Evolutionary conservation across 2,888 invertebrate species (phyloP).

Genomic region (Liopterus haemorrhoidalis): DNA sequence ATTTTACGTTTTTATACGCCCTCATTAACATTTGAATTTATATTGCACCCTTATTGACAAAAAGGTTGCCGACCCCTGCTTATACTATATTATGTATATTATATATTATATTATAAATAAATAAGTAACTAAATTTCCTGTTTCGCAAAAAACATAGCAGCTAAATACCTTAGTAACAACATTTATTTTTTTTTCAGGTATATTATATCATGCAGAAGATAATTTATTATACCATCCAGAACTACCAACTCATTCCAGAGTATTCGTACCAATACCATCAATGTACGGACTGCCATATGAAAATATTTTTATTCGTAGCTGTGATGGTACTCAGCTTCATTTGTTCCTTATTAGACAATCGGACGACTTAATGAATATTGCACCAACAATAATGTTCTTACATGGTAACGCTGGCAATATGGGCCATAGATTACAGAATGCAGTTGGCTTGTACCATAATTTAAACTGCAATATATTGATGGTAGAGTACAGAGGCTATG

Average conservation of each 20-base stretch:
- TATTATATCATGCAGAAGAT: constrained; percentile 82
- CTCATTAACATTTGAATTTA: no score
- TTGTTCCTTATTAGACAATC: constrained; percentile 76
- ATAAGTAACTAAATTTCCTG: no score
- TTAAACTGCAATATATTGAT: constrained; percentile 80
- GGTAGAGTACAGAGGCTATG: constrained; percentile 95
- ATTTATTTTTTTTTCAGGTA: constrained; percentile 50
- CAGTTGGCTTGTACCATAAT: constrained; percentile 76
- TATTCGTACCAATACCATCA: constrained; percentile 81
- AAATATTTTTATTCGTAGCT: constrained; percentile 67
- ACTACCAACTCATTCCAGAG: constrained; percentile 79
- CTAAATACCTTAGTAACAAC: background rate
- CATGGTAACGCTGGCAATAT: constrained; percentile 98
- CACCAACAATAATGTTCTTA: constrained; percentile 81
- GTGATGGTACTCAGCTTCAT: constrained; percentile 72
- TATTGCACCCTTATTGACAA: no score
- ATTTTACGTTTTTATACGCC: no score
- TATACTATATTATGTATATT: no score
- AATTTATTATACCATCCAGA: constrained; percentile 83
- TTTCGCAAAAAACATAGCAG: background rate
- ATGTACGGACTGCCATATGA: constrained; percentile 83
- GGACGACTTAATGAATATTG: constrained; percentile 58
- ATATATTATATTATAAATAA: no score
- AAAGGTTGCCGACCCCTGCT: no score
- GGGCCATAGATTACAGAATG: constrained; percentile 86